These are phyloP conservation scores for Beroe ovata DNA, from an alignment of 37 sponge, comb jelly and placozoan genomes.

Conservation along the genomic window DNA sequence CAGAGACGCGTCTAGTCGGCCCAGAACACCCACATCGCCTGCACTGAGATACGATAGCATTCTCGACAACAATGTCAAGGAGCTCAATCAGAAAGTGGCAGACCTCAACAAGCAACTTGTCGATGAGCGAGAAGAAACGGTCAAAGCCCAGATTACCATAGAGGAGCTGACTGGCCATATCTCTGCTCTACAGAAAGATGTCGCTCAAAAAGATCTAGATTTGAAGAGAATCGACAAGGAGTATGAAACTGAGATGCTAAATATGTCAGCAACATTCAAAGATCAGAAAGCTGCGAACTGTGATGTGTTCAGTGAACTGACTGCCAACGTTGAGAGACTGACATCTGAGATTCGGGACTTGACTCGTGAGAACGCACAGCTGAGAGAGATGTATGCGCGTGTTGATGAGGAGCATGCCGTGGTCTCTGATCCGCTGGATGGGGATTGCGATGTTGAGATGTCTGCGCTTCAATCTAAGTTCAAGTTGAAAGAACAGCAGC, in stretches of 20 bases:
- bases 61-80: constrained; percentile 29
- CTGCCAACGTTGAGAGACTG: background rate
- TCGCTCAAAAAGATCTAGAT: background rate
- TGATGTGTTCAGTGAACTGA: constrained; percentile 5
- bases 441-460: background rate
- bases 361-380: background rate
- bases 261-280: constrained; percentile 36
- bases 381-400: background rate
- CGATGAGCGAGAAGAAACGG: constrained; percentile 23
- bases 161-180: constrained; percentile 9
- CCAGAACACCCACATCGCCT: constrained; percentile 42
- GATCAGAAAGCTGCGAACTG: constrained; percentile 45
- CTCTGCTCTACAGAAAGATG: constrained; percentile 11
- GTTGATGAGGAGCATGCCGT: constrained; percentile 14
- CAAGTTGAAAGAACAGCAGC: constrained; percentile 52
- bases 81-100: constrained; percentile 13
- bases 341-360: constrained; percentile 9
- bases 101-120: constrained; percentile 54
- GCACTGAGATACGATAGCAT: constrained; percentile 21
- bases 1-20: background rate
- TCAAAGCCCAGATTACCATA: background rate
- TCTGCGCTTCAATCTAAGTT: constrained; percentile 11
- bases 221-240: constrained; percentile 52
- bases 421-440: background rate
- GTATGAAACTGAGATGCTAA: constrained; percentile 54